Evolutionary conservation across 1,140 invertebrate genomes (phyloP), one percentile per base, ranked within the genome.

Genomic region (Philotrypesis tridentata): DNA sequence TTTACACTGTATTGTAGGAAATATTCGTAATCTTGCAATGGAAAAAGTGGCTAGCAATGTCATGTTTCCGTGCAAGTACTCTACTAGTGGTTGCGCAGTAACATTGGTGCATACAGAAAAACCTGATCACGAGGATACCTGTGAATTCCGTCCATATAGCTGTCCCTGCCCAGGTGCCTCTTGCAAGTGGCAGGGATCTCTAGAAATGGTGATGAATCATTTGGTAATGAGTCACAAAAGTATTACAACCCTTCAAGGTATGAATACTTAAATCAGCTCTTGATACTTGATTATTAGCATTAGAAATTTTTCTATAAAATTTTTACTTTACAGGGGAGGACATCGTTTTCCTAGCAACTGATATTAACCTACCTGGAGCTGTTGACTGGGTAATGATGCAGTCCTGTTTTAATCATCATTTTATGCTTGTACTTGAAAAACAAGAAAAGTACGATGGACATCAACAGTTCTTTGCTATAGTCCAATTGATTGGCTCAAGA

Each of bases 321-420:
- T 68, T 82, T 40, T 73, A 60, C 73, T 12, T 86, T 88, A 17
- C 71, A 93, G 95, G 96, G 17, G 99, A 99, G 92, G 99, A 99
- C 90, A 99, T 99, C 88, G 99, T 99, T 61, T 99, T 99, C 91
- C 93, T 99, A 85, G 99, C 99, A 1, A 99, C 99, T 61, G 99
- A 99, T 92, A 99, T 99, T 74, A 99, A 99, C 93, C 93, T 99
- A 83, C 98, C 98, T 71, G 99, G 99, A 80, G 99, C 99, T 79
- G 99, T 99, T 2, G 99, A 99, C 90, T 99, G 99, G 99, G 99
- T 99, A 0, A 99, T 99, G 99, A 99, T 99, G 98, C 99, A 99
- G 90, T 98, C 97, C 12, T 99, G 99, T 92, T 99, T 99, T 91
- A 97, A 97, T 77, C 97, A 99, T 89, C 97, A 99, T 92, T 99